Conservation (phyloP, 2,797 vertebrate species). For the Sebastes alutus region DNA sequence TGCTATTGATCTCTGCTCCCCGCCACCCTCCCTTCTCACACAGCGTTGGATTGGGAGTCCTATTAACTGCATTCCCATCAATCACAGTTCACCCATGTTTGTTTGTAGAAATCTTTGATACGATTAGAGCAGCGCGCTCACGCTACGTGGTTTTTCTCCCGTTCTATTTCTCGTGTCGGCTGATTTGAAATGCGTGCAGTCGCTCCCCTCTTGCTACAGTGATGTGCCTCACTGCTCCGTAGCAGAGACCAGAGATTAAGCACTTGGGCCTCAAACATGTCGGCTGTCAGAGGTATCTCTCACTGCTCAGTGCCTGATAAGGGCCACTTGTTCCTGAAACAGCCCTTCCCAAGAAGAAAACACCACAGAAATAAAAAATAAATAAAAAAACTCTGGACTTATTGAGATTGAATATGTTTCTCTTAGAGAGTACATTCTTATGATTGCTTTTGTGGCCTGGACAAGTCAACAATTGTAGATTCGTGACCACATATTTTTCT, state of each 20-base stretch:
- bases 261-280: conserved; percentile 71
- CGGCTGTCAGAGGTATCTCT: conserved; percentile 75
- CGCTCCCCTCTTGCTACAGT: conserved; percentile 25
- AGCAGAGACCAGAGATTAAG: conserved; percentile 77
- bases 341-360: conserved; percentile 43
- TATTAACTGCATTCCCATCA: conserved; percentile 76
- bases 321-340: conserved; percentile 65
- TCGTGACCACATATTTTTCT: background rate
- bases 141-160: conserved; percentile 6
- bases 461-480: conserved; percentile 29
- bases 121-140: conserved; percentile 67
- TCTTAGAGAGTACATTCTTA: conserved; percentile 19
- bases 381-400: conserved; percentile 5
- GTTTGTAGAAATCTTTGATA: conserved; percentile 79
- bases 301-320: conserved; percentile 69
- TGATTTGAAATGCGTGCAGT: conserved; percentile 56
- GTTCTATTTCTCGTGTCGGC: conserved; percentile 10
- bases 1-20: conserved; percentile 68
- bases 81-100: conserved; percentile 78
- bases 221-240: conserved; percentile 67
- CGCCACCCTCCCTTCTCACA: conserved; percentile 31
- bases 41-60: conserved; percentile 57
- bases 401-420: conserved; percentile 48
- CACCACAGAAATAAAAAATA: conserved; percentile 33
- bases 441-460: conserved; percentile 50